Base-by-base conservation (phyloP, 2,797 vertebrate genomes). In the Cephalopachus bancanus region DNA sequence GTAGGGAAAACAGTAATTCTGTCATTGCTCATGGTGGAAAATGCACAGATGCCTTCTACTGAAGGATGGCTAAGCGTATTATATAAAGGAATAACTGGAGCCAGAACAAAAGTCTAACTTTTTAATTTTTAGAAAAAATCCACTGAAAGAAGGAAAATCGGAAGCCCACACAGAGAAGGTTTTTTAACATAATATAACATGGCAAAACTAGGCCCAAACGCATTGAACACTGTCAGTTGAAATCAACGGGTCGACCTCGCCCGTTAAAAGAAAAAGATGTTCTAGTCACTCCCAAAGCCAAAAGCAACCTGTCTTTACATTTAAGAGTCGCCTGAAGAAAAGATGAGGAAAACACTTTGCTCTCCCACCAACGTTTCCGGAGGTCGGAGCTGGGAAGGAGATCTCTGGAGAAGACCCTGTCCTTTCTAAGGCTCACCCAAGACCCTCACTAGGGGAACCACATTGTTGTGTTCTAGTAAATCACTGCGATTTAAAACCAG, bases 401-500 rank as follows among this genome's bases (percentile, higher is more conserved):
- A 88, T 53, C 16, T 89, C 17, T 67, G 91, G 94, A 78, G 44
- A 95, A 96, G 95, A 89, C 62, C 65, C 92, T 85, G 65, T 89
- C 75, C 69, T 94, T 93, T 90, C 37, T 37, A 37, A 37, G 2
- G 37, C 37, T 79, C 64, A 65, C 87, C 85, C 62, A 80, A 84
- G 79, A 0, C 75, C 95, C 83, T 96, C 71, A 19, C 37, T 37
- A 37, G 84, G 91, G 88, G 95, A 89, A 24, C 57, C 76, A 16
- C 84, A 10, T 87, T 87, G 87, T 83, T 93, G 95, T 96, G 75
- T 89, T 94, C 88, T 97, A 95, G 96, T 96, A 94, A 96, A 69
- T 95, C 96, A 95, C 96, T 96, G 93, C 97, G 97, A 96, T 92
- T 97, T 86, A 87, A 95, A 92, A 65, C 96, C 95, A 89, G 95